A percentile compares a stretch with the other conserved stretches of the same genome.
Conservation (phyloP, 1,140 invertebrate genomes). For the Bombus soroeensis region DNA sequence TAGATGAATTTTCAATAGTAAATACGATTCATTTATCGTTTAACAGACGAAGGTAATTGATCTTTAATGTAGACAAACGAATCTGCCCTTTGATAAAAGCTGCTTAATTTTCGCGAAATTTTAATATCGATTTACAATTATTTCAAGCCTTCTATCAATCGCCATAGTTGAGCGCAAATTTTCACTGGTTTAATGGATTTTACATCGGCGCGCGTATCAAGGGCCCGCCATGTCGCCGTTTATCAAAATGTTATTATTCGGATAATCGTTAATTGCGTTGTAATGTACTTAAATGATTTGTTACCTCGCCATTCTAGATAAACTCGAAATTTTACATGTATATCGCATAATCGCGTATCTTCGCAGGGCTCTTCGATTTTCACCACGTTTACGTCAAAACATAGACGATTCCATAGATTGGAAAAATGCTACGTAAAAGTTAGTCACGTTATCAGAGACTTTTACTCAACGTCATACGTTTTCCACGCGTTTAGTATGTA, state of each 20-base stretch:
- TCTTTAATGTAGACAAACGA: neutral
- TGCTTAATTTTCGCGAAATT: constrained; percentile 12
- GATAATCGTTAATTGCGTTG: constrained; percentile 29
- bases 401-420: too few relatives aligned
- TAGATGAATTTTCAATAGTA: neutral
- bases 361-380: neutral
- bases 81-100: neutral
- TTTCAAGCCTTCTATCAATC: constrained; percentile 19
- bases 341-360: neutral
- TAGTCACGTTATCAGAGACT: neutral
- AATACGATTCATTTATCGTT: neutral
- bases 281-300: neutral
- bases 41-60: neutral
- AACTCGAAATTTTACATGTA: neutral
- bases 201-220: neutral
- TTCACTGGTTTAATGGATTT: constrained; percentile 26
- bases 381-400: neutral
- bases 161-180: constrained; percentile 4
- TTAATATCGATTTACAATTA: constrained; percentile 26
- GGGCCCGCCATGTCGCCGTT: constrained; percentile 16
- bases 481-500: neutral
- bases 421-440: too few relatives aligned
- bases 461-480: neutral
- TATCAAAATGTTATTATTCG: constrained; percentile 40
- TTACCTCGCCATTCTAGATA: neutral